Percentiles rank a stretch among this genome's conserved stretches.
These are phyloP conservation scores for Zaprionus camerounensis DNA, from an alignment of 1,140 invertebrate genomes.

Conservation along the genomic window DNA sequence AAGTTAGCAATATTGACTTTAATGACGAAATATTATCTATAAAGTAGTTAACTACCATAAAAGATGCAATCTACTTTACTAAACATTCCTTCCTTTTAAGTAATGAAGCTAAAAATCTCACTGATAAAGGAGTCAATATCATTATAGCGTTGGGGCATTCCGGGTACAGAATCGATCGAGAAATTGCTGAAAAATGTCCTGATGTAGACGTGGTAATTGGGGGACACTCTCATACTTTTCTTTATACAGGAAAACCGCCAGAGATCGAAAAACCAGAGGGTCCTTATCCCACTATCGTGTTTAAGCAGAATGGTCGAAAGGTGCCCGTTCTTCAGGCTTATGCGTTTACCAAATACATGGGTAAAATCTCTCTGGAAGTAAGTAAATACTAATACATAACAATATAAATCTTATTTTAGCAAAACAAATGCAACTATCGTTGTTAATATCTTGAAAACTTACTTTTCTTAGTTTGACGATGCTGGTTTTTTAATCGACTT, in stretches of 20 bases:
- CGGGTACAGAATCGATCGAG: conserved; percentile 90
- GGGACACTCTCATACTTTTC: conserved; percentile 93
- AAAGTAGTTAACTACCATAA: conserved; percentile 59
- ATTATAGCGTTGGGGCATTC: conserved; percentile 96
- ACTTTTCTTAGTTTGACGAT: conserved; percentile 86
- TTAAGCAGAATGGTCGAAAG: conserved; percentile 87
- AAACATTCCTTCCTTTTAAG: conserved; percentile 26
- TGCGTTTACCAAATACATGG: conserved; percentile 96
- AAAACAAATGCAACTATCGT: not conserved
- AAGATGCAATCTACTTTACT: not conserved
- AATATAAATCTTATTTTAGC: not conserved
- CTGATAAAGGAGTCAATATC: conserved; percentile 89
- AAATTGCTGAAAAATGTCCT: conserved; percentile 91
- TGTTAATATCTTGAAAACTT: too few species aligned
- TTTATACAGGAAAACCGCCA: conserved; percentile 84
- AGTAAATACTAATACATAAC: too few species aligned
- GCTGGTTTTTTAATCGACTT: conserved; percentile 89
- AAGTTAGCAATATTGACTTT: conserved; percentile 88
- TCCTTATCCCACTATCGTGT: conserved; percentile 91
- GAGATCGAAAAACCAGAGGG: conserved; percentile 86
- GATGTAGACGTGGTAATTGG: conserved; percentile 95
- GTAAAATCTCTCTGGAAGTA: conserved; percentile 87
- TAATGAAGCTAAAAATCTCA: conserved; percentile 87
- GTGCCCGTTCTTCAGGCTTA: conserved; percentile 96
- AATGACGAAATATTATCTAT: conserved; percentile 90